These are phyloP conservation scores for Ctenicera cuprea DNA, from an alignment of 2,888 invertebrate species.

Conservation along the genomic window DNA sequence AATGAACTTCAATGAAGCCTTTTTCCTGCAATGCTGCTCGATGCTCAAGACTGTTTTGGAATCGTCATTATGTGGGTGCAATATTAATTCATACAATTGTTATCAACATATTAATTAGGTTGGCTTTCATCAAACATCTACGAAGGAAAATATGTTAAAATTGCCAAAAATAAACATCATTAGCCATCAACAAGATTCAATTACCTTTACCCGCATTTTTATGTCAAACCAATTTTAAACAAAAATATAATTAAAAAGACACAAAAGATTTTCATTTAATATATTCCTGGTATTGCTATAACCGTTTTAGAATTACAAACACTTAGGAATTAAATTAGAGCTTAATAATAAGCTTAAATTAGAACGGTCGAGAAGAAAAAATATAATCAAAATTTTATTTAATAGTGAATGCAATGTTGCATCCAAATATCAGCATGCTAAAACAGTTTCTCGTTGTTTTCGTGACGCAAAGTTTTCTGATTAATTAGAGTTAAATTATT, in stretches of 20 bases:
- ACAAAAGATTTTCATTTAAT: conserved; percentile 6
- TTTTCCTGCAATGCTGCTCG: background rate
- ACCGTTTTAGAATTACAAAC: conserved; percentile 7
- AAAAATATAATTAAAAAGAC: background rate
- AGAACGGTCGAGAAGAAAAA: background rate
- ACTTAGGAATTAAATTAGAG: conserved; percentile 1
- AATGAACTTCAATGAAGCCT: background rate
- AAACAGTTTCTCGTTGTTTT: too few relatives aligned
- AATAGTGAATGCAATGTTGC: background rate
- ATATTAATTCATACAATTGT: background rate
- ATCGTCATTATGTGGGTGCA: background rate
- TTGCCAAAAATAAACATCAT: conserved; percentile 19
- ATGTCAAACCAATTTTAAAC: background rate
- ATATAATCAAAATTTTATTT: background rate
- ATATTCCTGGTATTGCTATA: background rate
- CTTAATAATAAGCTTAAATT: conserved; percentile 4
- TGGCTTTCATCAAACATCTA: background rate
- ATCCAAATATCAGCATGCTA: too few relatives aligned
- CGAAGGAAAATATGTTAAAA: background rate
- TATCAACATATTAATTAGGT: conserved; percentile 12
- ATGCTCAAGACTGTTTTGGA: background rate
- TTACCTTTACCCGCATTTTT: conserved; percentile 13
- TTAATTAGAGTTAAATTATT: too few relatives aligned
- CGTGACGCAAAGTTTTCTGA: too few relatives aligned
- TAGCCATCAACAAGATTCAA: background rate